phyloP scores from a whole-genome alignment of 37 sponge, comb jelly and placozoan species.

The Crambe crambe region DNA sequence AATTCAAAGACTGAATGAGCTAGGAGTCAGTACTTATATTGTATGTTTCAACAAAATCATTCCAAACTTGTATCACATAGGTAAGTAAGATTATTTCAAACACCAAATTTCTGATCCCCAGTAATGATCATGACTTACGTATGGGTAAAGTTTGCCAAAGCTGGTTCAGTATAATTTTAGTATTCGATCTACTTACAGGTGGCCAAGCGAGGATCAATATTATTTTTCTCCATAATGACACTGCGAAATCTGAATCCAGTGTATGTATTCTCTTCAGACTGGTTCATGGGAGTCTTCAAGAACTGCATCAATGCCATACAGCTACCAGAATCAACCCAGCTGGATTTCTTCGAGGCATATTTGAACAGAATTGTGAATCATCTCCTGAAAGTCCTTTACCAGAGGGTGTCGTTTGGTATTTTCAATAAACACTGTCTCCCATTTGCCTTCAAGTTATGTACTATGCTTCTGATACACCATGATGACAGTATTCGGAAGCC shows the following conservation, averaged over 20 bases:
- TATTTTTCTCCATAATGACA: conserved; percentile 41
- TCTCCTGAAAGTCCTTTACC: not conserved
- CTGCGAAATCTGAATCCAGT: conserved; percentile 37
- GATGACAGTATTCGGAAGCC: not conserved
- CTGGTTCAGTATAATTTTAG: no score
- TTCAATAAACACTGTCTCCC: conserved; percentile 18
- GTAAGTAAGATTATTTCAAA: no score
- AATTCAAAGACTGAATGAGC: no score
- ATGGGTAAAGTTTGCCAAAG: no score
- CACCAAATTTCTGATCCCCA: no score
- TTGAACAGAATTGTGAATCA: not conserved
- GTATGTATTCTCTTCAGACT: conserved; percentile 60
- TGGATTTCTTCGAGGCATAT: not conserved
- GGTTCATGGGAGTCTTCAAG: conserved; percentile 51
- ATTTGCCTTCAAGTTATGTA: conserved; percentile 39
- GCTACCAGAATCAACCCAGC: not conserved
- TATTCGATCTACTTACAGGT: conserved; percentile 44
- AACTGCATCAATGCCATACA: conserved; percentile 24
- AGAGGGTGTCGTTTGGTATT: conserved; percentile 22
- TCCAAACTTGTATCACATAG: no score
- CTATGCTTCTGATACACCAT: conserved; percentile 5
- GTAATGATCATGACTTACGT: no score
- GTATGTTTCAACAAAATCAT: no score
- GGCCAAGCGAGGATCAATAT: conserved; percentile 60
- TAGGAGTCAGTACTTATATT: no score